Evolutionary conservation across 1,140 invertebrate genomes (phyloP), one percentile per base, ranked within the genome.

Genomic region (Homalodisca vitripennis): DNA sequence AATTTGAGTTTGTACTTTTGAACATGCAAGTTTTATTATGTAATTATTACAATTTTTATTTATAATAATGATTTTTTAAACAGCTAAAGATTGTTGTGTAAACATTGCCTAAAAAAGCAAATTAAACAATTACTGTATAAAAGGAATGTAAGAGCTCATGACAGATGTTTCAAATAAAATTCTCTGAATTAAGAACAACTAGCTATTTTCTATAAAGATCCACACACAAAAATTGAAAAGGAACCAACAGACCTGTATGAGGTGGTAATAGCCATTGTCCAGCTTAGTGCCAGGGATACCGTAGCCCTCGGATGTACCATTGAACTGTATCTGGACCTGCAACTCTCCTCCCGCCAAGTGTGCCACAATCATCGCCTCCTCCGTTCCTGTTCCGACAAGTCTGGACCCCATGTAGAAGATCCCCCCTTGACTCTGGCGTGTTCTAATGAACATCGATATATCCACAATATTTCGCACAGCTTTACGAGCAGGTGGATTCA

Each of bases 371-470:
- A 88, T 88, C 0, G 90, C 89, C 75, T 88, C 87, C 30, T 88
- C 86, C 68, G 78, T 80, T 74, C 77, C 1, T 27, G 32, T 2
- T 14, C 74, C 78, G 0, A 76, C 70, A 1, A 86, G 82, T 74
- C 86, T 84, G 13, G 90, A 89, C 17, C 95, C 95, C 27, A 98
- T 78, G 79, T 95, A 95, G 78, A 97, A 94, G 57, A 98, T 90
- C 71, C 93, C 88, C 1, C 95, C 94, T 2, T 85, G 83, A 2
- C 86, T 82, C 78, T 96, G 88, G 48, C 94, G 83, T 0, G 95
- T 98, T 31, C 92, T 83, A 53, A 97, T 88, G 78, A 98, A 95
- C 89, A 98, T 94, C 1, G 93, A 95, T 47, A 98, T 90, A 77
- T 97, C 92, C 29, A 96, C 86, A 53, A 92, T 88, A 30, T 86